phyloP scores from a whole-genome alignment of 2,113 vertebrate species.

The Clarias macrocephalus region DNA sequence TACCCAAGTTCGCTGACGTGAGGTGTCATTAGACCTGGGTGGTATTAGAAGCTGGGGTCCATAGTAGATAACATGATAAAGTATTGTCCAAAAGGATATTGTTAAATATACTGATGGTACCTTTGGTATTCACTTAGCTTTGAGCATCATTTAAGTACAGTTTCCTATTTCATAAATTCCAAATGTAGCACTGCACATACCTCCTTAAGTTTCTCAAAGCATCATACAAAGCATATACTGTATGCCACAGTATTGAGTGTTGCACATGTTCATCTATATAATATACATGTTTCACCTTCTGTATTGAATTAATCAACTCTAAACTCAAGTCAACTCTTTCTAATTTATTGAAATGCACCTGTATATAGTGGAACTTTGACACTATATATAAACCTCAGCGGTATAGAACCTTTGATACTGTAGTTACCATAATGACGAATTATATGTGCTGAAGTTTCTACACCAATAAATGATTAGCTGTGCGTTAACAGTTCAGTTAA shows the following conservation, averaged over 20 bases:
- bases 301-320: too few relatives aligned
- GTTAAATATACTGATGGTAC: not conserved
- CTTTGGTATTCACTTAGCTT: not conserved
- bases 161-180: not conserved
- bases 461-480: slow-evolving; percentile 22
- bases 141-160: not conserved
- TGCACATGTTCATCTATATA: too few relatives aligned
- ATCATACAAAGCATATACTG: too few relatives aligned
- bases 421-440: not conserved
- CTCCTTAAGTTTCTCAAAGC: too few relatives aligned
- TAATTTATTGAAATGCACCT: too few relatives aligned
- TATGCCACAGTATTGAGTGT: too few relatives aligned
- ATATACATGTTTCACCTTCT: too few relatives aligned
- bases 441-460: not conserved
- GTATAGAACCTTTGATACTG: not conserved
- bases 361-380: not conserved
- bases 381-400: not conserved
- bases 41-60: not conserved
- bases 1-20: not conserved
- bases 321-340: too few relatives aligned
- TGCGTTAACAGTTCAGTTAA: slow-evolving; percentile 6
- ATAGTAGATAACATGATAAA: not conserved
- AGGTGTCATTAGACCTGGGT: not conserved
- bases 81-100: not conserved
- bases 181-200: not conserved